Evolutionary conservation across 2,888 invertebrate genomes (phyloP).

Genomic region (Coleophora flavipennella): DNA sequence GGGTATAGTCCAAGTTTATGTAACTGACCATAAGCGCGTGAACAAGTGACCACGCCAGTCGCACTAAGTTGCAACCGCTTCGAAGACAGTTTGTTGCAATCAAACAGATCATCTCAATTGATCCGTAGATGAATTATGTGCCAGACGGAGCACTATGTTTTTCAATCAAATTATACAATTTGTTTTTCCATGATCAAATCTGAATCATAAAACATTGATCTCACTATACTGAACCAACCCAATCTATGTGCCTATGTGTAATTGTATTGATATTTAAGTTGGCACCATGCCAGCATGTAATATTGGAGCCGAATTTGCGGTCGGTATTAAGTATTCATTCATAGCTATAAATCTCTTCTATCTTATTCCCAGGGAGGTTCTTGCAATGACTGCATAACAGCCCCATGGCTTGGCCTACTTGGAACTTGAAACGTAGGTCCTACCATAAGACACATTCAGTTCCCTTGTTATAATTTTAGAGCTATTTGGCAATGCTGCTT

Average conservation of each 20-base stretch:
- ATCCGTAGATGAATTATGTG: no score
- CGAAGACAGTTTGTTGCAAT: no score
- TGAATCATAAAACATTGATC: constrained; percentile 4
- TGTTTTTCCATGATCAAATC: constrained; percentile 3
- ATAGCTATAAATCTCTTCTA: constrained; percentile 52
- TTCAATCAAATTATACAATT: constrained; percentile 1
- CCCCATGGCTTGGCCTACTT: constrained; percentile 22
- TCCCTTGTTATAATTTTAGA: constrained; percentile 29
- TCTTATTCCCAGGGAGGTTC: constrained; percentile 41
- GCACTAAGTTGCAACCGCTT: no score
- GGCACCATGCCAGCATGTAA: constrained; percentile 46
- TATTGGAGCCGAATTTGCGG: constrained; percentile 43
- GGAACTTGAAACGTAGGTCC: constrained; percentile 18
- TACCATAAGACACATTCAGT: constrained; percentile 24
- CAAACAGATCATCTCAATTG: neutral
- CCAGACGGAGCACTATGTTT: constrained; percentile 1
- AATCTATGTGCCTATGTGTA: constrained; percentile 27
- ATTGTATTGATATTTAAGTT: constrained; percentile 50
- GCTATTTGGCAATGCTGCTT: constrained; percentile 40
- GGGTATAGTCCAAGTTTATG: no score
- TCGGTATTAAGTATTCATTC: constrained; percentile 55
- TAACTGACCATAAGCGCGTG: no score
- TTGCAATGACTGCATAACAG: constrained; percentile 17
- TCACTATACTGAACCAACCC: constrained; percentile 1
- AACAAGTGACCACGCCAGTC: no score